Conservation (phyloP, 30 jellyfish, hydroid and myxozoan species). For the Clytia hemisphaerica region DNA sequence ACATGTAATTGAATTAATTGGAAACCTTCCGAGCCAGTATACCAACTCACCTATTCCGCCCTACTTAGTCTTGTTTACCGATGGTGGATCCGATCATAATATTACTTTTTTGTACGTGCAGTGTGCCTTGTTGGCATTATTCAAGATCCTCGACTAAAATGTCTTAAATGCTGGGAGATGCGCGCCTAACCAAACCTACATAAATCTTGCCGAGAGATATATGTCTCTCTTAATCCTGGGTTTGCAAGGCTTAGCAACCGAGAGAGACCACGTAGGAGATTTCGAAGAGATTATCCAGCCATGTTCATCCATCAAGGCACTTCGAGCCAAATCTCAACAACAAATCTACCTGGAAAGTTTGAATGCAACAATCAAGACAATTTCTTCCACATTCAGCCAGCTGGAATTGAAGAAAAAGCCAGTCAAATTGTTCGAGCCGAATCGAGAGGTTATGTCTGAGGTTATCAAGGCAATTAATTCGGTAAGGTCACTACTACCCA, state of each 20-base stretch:
- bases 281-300: not conserved
- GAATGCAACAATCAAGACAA: constrained; percentile 4
- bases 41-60: constrained; percentile 22
- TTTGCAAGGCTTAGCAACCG: constrained; percentile 11
- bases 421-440: constrained; percentile 16
- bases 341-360: constrained; percentile 4
- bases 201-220: constrained; percentile 34
- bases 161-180: constrained; percentile 21
- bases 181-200: constrained; percentile 32
- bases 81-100: constrained; percentile 43
- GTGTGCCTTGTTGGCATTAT: constrained; percentile 26
- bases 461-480: too few species aligned
- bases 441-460: too few species aligned
- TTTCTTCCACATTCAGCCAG: not conserved
- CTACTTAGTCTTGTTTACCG: constrained; percentile 24
- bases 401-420: constrained; percentile 20
- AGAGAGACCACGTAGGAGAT: constrained; percentile 17
- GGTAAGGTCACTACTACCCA: too few species aligned
- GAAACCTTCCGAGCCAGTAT: not conserved
- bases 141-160: constrained; percentile 12
- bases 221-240: constrained; percentile 2
- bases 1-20: constrained; percentile 24
- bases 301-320: constrained; percentile 6
- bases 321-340: not conserved
- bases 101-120: constrained; percentile 36